phyloP scores from a whole-genome alignment of 2,113 vertebrate genomes.

The Beaufortia kweichowensis region DNA sequence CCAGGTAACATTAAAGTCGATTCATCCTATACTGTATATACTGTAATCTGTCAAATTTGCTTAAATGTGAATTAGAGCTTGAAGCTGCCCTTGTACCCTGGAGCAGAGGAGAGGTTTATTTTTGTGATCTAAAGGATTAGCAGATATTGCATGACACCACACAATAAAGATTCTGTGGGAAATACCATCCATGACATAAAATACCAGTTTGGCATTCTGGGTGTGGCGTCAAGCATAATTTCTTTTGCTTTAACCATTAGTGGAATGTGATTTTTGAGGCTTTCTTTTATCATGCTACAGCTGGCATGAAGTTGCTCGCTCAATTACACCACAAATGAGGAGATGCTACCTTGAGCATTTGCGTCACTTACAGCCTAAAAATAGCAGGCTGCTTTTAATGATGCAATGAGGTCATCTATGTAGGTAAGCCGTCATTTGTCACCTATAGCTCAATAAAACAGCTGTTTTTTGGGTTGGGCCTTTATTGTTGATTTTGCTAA shows the following conservation, averaged over 20 bases:
- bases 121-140: background rate
- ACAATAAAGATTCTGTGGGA: constrained; percentile 43
- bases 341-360: constrained; percentile 28
- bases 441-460: constrained; percentile 40
- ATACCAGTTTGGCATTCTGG: constrained; percentile 10
- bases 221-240: constrained; percentile 40
- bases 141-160: constrained; percentile 35
- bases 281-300: constrained; percentile 17
- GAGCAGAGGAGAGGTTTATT: constrained; percentile 22
- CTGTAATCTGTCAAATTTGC: constrained; percentile 1
- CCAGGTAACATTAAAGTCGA: no score
- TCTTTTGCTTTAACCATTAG: background rate
- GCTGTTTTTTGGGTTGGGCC: background rate
- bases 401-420: constrained; percentile 35
- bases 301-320: background rate
- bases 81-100: background rate
- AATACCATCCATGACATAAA: constrained; percentile 40
- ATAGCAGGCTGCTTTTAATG: constrained; percentile 32
- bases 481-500: background rate
- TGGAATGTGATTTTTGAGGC: constrained; percentile 5
- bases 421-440: constrained; percentile 33
- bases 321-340: constrained; percentile 19
- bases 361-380: constrained; percentile 17
- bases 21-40: background rate
- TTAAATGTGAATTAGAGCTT: background rate